A percentile compares a stretch with the other conserved stretches of the same genome.
Evolutionary conservation across 1,140 invertebrate genomes (phyloP).

Genomic region (Drosophila sp.): DNA sequence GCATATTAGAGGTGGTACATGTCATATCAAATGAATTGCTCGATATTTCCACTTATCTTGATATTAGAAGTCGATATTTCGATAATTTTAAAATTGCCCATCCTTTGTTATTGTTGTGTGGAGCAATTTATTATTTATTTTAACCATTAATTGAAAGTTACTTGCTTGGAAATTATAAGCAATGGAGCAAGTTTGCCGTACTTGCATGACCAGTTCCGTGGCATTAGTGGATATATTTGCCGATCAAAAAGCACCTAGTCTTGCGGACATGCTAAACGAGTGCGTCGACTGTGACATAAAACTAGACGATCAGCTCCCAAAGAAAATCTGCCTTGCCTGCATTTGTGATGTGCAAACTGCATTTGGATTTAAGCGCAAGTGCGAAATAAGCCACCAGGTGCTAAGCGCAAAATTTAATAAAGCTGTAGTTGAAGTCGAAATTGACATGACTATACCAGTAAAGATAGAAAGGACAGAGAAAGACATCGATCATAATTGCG

Average conservation of each 20-base stretch:
- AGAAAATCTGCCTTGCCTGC: conserved; percentile 28
- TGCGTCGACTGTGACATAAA: conserved; percentile 19
- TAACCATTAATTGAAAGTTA: neutral
- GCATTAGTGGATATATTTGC: conserved; percentile 39
- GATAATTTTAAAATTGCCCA: conserved; percentile 5
- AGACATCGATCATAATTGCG: neutral
- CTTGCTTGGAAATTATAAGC: neutral
- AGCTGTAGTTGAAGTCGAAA: neutral
- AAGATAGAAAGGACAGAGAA: conserved; percentile 3
- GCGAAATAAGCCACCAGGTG: conserved; percentile 18
- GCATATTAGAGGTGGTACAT: conserved; percentile 24
- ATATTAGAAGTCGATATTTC: neutral
- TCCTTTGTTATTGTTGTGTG: conserved; percentile 28
- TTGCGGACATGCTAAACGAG: conserved; percentile 23
- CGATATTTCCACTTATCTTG: neutral
- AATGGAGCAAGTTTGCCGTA: conserved; percentile 34
- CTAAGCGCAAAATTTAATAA: conserved; percentile 4
- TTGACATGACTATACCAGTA: neutral
- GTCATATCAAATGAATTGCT: neutral
- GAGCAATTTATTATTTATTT: neutral
- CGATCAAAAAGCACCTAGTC: conserved; percentile 13
- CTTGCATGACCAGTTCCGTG: conserved; percentile 25
- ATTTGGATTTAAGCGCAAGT: conserved; percentile 31
- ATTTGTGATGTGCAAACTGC: conserved; percentile 26
- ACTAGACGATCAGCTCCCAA: conserved; percentile 15